A percentile compares a stretch with the other conserved stretches of the same genome.
Conservation (phyloP, 92 coral and sea anemone genomes). For the Ricordea florida region DNA sequence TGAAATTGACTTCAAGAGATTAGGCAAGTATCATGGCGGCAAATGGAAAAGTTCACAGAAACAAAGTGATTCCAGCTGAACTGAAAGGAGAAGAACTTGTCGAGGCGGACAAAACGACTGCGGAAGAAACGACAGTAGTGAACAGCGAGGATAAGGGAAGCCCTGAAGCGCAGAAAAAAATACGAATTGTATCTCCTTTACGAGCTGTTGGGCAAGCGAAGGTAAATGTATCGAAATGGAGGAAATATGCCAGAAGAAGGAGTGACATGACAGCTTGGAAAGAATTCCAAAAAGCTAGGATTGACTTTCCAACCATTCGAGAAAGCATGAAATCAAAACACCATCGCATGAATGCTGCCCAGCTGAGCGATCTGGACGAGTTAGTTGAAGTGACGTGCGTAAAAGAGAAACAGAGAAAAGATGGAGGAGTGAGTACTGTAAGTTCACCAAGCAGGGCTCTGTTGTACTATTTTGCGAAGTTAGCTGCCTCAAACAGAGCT, state of each 20-base stretch:
- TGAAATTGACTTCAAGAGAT: conserved; percentile 7
- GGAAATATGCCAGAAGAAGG: conserved; percentile 54
- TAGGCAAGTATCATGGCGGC: conserved; percentile 42
- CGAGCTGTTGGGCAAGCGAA: conserved; percentile 68
- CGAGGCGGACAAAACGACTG: neutral
- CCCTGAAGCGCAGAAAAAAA: conserved; percentile 7
- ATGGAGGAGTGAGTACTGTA: conserved; percentile 28
- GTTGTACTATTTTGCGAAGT: conserved; percentile 86
- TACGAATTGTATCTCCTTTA: conserved; percentile 58
- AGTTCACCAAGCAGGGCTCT: conserved; percentile 93
- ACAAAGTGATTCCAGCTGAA: conserved; percentile 64
- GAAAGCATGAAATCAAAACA: conserved; percentile 42
- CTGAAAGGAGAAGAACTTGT: conserved; percentile 1
- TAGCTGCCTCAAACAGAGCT: conserved; percentile 76
- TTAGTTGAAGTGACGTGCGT: conserved; percentile 58
- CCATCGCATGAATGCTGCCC: conserved; percentile 84
- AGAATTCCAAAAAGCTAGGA: conserved; percentile 41
- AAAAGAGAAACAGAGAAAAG: conserved; percentile 35
- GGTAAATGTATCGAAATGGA: conserved; percentile 80
- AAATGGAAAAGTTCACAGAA: conserved; percentile 73
- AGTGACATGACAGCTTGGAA: conserved; percentile 25
- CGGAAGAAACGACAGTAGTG: neutral
- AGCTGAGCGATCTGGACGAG: conserved; percentile 82
- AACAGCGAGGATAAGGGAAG: conserved; percentile 28
- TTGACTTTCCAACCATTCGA: conserved; percentile 37